Base-by-base conservation (phyloP, 2,888 invertebrate species). In the Leucoma salicis region DNA sequence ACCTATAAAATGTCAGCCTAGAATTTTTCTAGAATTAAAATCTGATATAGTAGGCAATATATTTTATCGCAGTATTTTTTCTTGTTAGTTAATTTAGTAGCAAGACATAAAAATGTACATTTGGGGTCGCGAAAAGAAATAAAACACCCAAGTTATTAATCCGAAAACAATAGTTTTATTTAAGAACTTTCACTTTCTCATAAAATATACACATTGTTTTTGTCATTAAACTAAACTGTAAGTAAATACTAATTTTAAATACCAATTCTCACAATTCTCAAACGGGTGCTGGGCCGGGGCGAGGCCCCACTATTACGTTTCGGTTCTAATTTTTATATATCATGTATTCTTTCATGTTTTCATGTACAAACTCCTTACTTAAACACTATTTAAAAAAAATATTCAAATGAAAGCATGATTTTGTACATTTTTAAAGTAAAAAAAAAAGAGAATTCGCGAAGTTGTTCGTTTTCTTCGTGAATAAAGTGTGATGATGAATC, bases 141-240 rank as follows among this genome's bases (percentile, higher is more conserved):
- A 86, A 89, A 89, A 89, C 88, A 70, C 78, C 39, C 64, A 66
- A 53, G 76, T 65, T 80, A 78, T 83, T 89, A 89, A 89, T 89
- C 89, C 89, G 89, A 89, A 89, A 89, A 89, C 89, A 89, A 89
- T 89, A 87, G 89, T 89, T 89, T 88, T 89, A 89, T 89, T 89
- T 87, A 88, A 88, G 88, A 88, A 88, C 84, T 84, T 86, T 87
- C 85, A 85, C 82, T 86, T 87, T 87, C 81, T 89, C 89, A 88
- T 89, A 89, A 89, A 88, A 89, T 89, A 89, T 89, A 89, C 89
- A 89, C 89, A 88, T 88, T 89, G 88, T 88, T 88, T 86, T 87
- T 88, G 85, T 86, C 84, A 85, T 84, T 87, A 86, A 88, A 89
- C 88, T 89, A 89, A 88, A 88, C 78, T 85, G 87, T 87, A 88